Evolutionary conservation across 2,888 invertebrate genomes (phyloP).

Genomic region (Andricus quercusramuli): DNA sequence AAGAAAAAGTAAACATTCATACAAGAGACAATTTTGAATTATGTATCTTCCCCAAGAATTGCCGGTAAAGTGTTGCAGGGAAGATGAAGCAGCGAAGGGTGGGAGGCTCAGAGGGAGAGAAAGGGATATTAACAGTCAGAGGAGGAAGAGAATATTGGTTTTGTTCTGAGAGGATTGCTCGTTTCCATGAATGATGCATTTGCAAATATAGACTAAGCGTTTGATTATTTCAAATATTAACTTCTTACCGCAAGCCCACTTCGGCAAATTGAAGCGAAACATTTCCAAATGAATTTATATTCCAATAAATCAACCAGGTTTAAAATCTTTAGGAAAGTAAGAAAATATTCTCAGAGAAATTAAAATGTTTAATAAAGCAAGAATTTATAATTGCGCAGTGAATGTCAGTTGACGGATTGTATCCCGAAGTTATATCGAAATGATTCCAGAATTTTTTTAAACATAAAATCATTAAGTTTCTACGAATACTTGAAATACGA

Average conservation of each 20-base stretch:
- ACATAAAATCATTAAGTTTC: too few species aligned
- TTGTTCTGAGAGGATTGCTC: slow-evolving; percentile 7
- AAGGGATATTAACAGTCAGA: not conserved
- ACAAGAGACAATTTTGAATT: not conserved
- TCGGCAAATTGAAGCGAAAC: not conserved
- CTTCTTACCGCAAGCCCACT: not conserved
- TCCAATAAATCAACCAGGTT: not conserved
- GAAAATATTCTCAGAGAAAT: too few species aligned
- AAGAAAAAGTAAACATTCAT: not conserved
- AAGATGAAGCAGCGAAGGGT: not conserved
- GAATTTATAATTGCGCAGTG: too few species aligned
- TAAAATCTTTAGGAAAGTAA: not conserved
- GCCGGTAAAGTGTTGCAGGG: not conserved
- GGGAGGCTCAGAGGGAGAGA: not conserved
- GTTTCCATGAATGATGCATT: slow-evolving; percentile 7
- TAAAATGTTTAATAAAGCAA: too few species aligned
- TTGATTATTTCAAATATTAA: slow-evolving; percentile 3
- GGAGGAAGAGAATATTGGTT: not conserved
- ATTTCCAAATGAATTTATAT: not conserved
- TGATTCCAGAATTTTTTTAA: too few species aligned
- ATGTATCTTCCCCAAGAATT: not conserved
- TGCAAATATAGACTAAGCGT: slow-evolving; percentile 3
- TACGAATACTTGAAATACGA: too few species aligned
- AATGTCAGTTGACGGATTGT: too few species aligned
- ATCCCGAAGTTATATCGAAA: too few species aligned